Evolutionary conservation across 2,113 vertebrate species (phyloP).

Genomic region (Cyprinodon brontotheroides): DNA sequence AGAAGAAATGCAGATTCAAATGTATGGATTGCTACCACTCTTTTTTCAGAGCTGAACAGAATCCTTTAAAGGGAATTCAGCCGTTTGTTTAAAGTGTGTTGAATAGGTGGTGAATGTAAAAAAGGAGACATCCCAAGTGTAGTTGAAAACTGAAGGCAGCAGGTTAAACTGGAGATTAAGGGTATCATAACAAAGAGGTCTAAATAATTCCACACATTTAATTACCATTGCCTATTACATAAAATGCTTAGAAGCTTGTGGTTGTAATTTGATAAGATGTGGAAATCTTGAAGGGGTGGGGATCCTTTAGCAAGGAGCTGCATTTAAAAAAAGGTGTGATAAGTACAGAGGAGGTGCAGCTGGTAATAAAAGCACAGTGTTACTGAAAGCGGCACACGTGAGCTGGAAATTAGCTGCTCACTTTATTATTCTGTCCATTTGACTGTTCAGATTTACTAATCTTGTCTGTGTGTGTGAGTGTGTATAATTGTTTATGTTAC

Average conservation of each 20-base stretch:
- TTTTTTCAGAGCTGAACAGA: too few species aligned
- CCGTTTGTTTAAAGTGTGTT: too few species aligned
- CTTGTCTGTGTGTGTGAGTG: conserved; percentile 5
- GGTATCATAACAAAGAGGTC: too few species aligned
- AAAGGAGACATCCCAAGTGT: too few species aligned
- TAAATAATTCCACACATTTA: background rate
- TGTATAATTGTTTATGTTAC: background rate
- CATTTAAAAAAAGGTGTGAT: background rate
- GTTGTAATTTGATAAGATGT: too few species aligned
- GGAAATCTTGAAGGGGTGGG: background rate
- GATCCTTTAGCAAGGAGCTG: background rate
- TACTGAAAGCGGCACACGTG: background rate
- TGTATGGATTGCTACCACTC: too few species aligned
- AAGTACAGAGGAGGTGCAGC: background rate
- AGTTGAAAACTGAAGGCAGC: too few species aligned
- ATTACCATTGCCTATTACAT: background rate
- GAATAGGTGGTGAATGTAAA: too few species aligned
- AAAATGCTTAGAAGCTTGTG: too few species aligned
- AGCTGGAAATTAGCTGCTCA: background rate
- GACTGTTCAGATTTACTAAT: background rate
- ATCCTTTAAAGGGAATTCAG: too few species aligned
- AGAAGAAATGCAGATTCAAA: too few species aligned
- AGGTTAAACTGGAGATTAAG: too few species aligned
- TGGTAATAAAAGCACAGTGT: background rate
- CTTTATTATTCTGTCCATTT: background rate